Percentiles rank a stretch among this genome's conserved stretches.
Conservation (phyloP, 2,888 invertebrate species). For the Aspidiotus destructor region DNA sequence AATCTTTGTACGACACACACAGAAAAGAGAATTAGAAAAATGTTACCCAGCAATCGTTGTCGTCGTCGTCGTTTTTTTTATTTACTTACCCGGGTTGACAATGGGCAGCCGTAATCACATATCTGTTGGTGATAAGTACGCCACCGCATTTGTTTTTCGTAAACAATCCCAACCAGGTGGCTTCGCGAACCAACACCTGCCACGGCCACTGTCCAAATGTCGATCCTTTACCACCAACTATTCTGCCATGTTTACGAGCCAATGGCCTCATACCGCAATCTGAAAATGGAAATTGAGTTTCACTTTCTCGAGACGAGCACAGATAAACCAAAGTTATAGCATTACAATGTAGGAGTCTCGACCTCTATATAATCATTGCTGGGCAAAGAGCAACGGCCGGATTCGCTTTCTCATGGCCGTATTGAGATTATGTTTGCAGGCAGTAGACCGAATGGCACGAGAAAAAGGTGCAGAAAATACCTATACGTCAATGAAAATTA, state of each 20-base stretch:
- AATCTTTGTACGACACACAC: slow-evolving; percentile 46
- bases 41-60: no score
- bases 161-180: slow-evolving; percentile 86
- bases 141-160: slow-evolving; percentile 94
- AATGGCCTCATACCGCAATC: slow-evolving; percentile 81
- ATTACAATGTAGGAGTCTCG: no score
- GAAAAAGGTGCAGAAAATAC: no score
- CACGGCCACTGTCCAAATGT: slow-evolving; percentile 84
- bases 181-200: slow-evolving; percentile 84
- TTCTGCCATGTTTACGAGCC: slow-evolving; percentile 56
- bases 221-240: slow-evolving; percentile 81
- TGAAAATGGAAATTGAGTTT: slow-evolving; percentile 41
- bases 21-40: no score
- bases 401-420: no score
- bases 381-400: no score
- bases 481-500: no score
- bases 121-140: slow-evolving; percentile 76
- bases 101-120: slow-evolving; percentile 86
- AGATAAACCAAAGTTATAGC: no score
- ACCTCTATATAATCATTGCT: no score
- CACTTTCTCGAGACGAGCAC: neutral
- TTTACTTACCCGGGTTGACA: slow-evolving; percentile 76
- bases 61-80: no score
- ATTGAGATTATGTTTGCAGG: no score
- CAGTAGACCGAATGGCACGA: no score